Conservation (phyloP, 1,140 invertebrate genomes). For the Plutomurus gul region DNA sequence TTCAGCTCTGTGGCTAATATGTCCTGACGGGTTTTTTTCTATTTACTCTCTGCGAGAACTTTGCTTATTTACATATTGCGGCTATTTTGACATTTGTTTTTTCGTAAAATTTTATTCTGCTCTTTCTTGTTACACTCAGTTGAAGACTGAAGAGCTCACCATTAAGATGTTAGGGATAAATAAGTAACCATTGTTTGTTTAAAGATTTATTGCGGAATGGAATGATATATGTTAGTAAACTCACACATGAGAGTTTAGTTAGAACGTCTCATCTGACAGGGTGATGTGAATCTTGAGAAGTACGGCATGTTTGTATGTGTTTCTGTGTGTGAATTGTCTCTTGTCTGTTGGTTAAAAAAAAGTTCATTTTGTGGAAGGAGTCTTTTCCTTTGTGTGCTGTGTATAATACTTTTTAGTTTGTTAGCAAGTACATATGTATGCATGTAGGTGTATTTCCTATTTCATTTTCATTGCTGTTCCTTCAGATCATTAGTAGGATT, state of each 20-base stretch:
- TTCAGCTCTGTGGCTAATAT: too few relatives aligned
- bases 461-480: constrained; percentile 3
- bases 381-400: too few relatives aligned
- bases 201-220: constrained; percentile 15
- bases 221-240: constrained; percentile 15
- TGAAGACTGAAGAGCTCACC: neutral
- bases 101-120: too few relatives aligned
- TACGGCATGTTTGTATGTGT: neutral
- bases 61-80: too few relatives aligned
- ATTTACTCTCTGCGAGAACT: too few relatives aligned
- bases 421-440: too few relatives aligned
- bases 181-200: constrained; percentile 9
- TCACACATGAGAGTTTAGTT: neutral
- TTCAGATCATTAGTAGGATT: neutral
- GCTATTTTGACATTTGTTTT: too few relatives aligned
- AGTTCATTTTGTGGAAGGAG: neutral
- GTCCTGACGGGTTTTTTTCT: too few relatives aligned
- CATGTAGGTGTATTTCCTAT: neutral
- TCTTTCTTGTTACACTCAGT: neutral
- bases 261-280: neutral
- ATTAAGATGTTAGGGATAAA: constrained; percentile 10
- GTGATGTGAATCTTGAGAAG: neutral
- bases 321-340: neutral
- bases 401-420: too few relatives aligned
- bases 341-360: neutral